Evolutionary conservation across 2,888 invertebrate species (phyloP).

Genomic region (Hybos culiciformis): DNA sequence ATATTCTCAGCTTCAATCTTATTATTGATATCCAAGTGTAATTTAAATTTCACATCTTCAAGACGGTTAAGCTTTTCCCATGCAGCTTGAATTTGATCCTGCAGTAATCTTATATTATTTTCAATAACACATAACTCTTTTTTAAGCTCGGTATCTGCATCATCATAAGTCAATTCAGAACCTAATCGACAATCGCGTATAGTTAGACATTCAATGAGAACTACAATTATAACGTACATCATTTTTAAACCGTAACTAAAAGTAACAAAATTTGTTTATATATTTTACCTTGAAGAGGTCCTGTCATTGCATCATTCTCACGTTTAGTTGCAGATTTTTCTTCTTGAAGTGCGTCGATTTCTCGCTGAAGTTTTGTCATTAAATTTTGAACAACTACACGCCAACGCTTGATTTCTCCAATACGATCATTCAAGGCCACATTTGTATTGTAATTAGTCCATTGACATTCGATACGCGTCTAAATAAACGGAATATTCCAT

Average conservation of each 20-base stretch:
- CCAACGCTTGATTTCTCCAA: conserved; percentile 44
- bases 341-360: conserved; percentile 48
- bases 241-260: too few relatives aligned
- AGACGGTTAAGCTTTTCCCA: conserved; percentile 71
- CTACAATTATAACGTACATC: too few relatives aligned
- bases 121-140: conserved; percentile 63
- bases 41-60: conserved; percentile 58
- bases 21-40: conserved; percentile 60
- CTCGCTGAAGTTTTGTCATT: conserved; percentile 46
- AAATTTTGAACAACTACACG: conserved; percentile 40
- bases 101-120: conserved; percentile 53
- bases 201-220: conserved; percentile 59
- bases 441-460: conserved; percentile 73
- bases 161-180: conserved; percentile 62
- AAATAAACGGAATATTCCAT: too few relatives aligned
- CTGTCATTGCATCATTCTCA: conserved; percentile 41
- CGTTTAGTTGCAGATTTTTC: conserved; percentile 62
- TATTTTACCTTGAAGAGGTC: too few relatives aligned
- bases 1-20: conserved; percentile 68
- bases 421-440: conserved; percentile 53
- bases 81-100: conserved; percentile 58
- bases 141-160: conserved; percentile 61
- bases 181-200: conserved; percentile 62
- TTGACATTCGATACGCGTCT: conserved; percentile 53
- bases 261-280: too few relatives aligned